phyloP scores from a whole-genome alignment of 2,113 vertebrate species.

The Mustelus asterias region DNA sequence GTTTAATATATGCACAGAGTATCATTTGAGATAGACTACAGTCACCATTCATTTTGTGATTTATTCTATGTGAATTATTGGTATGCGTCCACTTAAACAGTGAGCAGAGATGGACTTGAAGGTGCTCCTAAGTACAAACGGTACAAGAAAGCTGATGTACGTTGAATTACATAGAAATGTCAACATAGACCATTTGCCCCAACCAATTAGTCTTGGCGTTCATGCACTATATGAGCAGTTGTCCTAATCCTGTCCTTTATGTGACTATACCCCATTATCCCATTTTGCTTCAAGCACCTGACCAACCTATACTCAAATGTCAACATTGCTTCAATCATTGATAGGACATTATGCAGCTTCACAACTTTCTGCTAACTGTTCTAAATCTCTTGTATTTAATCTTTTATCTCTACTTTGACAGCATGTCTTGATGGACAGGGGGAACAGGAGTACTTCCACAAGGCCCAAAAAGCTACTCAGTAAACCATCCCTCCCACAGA shows the following conservation, averaged over 20 bases:
- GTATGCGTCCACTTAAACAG: not conserved
- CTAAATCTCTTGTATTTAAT: not conserved
- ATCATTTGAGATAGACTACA: not conserved
- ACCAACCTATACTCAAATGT: no score
- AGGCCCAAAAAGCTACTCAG: no score
- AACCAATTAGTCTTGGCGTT: not conserved
- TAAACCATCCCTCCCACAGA: no score
- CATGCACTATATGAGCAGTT: not conserved
- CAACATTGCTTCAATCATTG: not conserved
- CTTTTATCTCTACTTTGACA: not conserved
- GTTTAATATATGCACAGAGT: not conserved
- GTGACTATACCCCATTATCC: not conserved
- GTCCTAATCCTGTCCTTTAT: not conserved
- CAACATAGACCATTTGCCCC: not conserved
- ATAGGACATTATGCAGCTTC: not conserved
- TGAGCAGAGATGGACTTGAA: not conserved
- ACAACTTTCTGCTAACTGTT: not conserved
- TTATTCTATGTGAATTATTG: not conserved
- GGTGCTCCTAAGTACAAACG: not conserved
- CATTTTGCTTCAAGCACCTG: no score
- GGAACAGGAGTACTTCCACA: no score
- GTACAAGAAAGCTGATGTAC: not conserved
- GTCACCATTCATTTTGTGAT: not conserved
- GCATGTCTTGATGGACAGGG: no score
- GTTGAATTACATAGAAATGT: not conserved